Evolutionary conservation across 2,113 vertebrate genomes (phyloP).

Genomic region (Varanus komodoensis): DNA sequence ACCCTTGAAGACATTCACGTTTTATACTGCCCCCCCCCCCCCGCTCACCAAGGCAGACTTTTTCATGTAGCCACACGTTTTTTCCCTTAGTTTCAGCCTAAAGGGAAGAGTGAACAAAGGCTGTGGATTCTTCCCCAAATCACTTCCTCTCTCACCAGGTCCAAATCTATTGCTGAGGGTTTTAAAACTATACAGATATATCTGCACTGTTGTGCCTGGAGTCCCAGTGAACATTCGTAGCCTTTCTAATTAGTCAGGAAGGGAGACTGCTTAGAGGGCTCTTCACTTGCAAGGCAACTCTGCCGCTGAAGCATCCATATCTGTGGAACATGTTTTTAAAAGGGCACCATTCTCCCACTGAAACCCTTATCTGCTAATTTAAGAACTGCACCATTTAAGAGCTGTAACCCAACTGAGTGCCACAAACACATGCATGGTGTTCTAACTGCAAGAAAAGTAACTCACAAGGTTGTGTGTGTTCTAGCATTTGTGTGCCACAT

Average conservation of each 20-base stretch:
- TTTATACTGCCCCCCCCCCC: neutral
- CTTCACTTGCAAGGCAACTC: neutral
- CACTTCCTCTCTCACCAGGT: neutral
- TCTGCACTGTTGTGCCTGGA: neutral
- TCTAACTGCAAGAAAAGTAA: no score
- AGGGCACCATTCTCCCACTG: constrained; percentile 50
- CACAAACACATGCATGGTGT: no score
- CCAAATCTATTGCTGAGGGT: neutral
- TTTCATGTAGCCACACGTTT: neutral
- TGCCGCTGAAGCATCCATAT: constrained; percentile 31
- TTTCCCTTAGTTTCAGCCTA: neutral
- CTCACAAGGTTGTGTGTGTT: no score
- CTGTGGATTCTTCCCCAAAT: neutral
- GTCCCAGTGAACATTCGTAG: neutral
- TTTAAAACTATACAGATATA: neutral
- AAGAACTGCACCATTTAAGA: neutral
- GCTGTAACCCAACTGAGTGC: no score
- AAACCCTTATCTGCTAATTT: constrained; percentile 53
- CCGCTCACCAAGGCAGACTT: neutral
- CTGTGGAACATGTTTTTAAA: constrained; percentile 48
- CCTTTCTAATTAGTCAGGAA: constrained; percentile 17
- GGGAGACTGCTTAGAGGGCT: constrained; percentile 37
- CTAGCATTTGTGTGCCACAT: no score
- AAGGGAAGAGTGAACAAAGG: neutral
- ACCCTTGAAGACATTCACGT: neutral